Evolutionary conservation across 2,797 vertebrate species (phyloP).

Genomic region (Odontamblyopus lacepedii): DNA sequence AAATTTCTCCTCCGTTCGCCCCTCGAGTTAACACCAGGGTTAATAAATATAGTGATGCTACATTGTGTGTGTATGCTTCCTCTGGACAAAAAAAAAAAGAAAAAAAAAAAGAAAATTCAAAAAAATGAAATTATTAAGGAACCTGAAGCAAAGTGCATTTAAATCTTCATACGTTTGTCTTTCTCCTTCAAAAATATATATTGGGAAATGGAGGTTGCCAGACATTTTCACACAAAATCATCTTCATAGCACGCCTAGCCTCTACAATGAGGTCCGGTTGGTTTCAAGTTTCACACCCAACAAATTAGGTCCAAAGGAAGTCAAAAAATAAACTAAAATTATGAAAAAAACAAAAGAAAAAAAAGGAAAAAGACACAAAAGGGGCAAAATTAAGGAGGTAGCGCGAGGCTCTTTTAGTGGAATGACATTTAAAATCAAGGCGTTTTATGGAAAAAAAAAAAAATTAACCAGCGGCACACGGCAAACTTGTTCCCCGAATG

Average conservation of each 20-base stretch:
- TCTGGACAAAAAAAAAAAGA: conserved; percentile 61
- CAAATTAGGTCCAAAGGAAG: conserved; percentile 58
- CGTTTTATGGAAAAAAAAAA: conserved; percentile 38
- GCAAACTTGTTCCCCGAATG: conserved; percentile 61
- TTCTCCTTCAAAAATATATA: conserved; percentile 12
- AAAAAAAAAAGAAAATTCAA: background rate
- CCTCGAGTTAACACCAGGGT: conserved; percentile 79
- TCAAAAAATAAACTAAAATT: too few relatives aligned
- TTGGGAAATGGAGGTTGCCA: conserved; percentile 58
- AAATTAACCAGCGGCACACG: conserved; percentile 47
- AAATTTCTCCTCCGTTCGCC: conserved; percentile 51
- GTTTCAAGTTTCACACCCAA: conserved; percentile 63
- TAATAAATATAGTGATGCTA: conserved; percentile 89
- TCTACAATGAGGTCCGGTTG: conserved; percentile 69
- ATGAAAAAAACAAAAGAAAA: conserved; percentile 32
- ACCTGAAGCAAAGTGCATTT: conserved; percentile 89
- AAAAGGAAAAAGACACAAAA: conserved; percentile 60
- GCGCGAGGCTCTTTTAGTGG: conserved; percentile 81
- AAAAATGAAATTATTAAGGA: conserved; percentile 76
- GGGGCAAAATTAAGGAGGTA: conserved; percentile 82
- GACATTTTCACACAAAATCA: conserved; percentile 8
- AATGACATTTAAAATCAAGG: conserved; percentile 74
- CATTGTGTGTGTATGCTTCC: conserved; percentile 84
- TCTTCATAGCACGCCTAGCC: conserved; percentile 40
- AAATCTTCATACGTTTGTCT: conserved; percentile 68